Evolutionary conservation across 1,140 invertebrate species (phyloP).

Genomic region (Pseudomyrmex pallidus): DNA sequence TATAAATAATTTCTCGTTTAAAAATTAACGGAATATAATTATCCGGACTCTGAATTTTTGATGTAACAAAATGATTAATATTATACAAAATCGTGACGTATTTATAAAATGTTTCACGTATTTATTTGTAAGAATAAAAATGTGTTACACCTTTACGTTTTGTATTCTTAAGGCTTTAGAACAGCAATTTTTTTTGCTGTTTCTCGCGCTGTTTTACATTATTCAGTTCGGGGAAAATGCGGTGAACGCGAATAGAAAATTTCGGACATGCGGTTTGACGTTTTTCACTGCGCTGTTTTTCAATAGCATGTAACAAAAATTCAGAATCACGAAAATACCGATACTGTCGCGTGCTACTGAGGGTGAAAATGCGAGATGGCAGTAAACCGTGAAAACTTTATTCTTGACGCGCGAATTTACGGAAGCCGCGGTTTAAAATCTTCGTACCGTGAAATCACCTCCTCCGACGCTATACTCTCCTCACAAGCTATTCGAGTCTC

Average conservation of each 20-base stretch:
- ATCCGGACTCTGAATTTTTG: no score
- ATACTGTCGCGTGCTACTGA: background rate
- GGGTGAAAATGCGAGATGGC: constrained; percentile 36
- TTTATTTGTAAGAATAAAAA: no score
- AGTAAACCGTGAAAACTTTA: constrained; percentile 71
- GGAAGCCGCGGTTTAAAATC: constrained; percentile 69
- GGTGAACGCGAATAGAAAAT: background rate
- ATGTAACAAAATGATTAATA: no score
- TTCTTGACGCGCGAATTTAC: constrained; percentile 59
- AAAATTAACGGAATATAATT: no score
- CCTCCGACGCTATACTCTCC: constrained; percentile 60
- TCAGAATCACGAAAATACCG: background rate
- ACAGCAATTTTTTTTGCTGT: no score
- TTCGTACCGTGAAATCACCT: constrained; percentile 75
- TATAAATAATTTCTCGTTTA: no score
- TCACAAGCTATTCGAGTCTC: constrained; percentile 49
- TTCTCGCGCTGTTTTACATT: no score
- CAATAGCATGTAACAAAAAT: background rate
- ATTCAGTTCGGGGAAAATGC: background rate
- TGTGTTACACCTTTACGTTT: no score
- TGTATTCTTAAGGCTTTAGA: no score
- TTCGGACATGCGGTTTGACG: background rate
- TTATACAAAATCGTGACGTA: no score
- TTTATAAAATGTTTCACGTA: no score
- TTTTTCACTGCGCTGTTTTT: background rate